phyloP scores from a whole-genome alignment of 2,797 vertebrate genomes.

The Neopelma chrysocephalum region DNA sequence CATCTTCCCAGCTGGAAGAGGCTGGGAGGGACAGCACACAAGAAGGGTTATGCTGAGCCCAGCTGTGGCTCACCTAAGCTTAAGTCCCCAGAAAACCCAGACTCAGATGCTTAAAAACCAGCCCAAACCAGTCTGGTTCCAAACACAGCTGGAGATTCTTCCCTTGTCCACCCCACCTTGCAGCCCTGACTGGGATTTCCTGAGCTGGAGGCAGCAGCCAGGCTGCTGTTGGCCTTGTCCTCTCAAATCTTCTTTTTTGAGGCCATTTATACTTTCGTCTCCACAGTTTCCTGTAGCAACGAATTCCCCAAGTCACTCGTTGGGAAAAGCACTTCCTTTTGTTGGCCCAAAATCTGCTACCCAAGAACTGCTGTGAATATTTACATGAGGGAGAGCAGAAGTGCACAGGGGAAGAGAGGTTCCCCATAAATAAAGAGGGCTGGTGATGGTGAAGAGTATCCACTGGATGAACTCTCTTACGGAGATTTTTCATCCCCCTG shows the following conservation, averaged over 20 bases:
- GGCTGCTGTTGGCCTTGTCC: not conserved
- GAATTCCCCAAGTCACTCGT: not conserved
- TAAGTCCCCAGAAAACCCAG: not conserved
- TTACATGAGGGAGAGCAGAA: not conserved
- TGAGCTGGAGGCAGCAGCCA: not conserved
- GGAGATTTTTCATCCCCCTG: not conserved
- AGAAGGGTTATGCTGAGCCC: not conserved
- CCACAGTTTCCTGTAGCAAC: not conserved
- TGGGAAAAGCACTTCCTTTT: constrained; percentile 23
- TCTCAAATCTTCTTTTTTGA: not conserved
- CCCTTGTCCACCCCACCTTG: not conserved
- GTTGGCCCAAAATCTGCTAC: not conserved
- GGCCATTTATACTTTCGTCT: not conserved
- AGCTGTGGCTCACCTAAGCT: not conserved
- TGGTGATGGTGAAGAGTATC: not conserved
- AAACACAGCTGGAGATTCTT: not conserved
- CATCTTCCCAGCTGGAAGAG: not conserved
- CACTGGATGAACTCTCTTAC: not conserved
- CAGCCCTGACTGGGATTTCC: not conserved
- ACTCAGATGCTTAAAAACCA: not conserved
- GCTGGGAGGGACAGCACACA: not conserved
- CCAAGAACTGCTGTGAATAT: not conserved
- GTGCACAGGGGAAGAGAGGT: not conserved
- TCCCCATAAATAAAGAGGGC: not conserved
- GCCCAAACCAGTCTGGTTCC: not conserved